Base-by-base conservation (phyloP, 2,113 vertebrate genomes). In the Cisticola juncidis region DNA sequence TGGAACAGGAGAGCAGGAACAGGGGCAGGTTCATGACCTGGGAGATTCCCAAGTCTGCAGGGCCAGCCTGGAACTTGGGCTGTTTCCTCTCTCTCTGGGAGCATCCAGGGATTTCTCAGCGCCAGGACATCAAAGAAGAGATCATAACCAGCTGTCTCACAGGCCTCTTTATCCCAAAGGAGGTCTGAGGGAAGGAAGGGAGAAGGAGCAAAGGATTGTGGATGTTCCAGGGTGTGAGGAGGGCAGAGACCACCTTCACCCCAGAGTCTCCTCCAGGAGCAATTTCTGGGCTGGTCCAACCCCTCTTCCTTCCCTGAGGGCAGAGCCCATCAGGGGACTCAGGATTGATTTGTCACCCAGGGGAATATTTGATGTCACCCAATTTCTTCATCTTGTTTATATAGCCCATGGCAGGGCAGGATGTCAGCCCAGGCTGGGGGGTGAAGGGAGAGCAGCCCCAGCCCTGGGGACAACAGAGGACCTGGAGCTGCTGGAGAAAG, bases 401-500 rank as follows among this genome's bases (percentile, higher is more conserved):
- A 3, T 4, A 69, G 14, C 10, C 21, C 29, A 24, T 35, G 31
- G 38, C 40, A 72, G 64, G 58, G 48, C 28, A 78, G 47, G 45
- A 16, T 29, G 36, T 69, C 40, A 54, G 58, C 3, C 4, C 45
- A 29, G 86, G 38, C 45, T 68, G 78, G 61, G 28, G 38, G 24
- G 13, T 45, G n/a, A 24, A 57, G 12, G 53, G 31, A 14, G 51
- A 83, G 57, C 51, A 64, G 38, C 31, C 0, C n/a, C 69, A 77
- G 50, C 26, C 2, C 51, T 29, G 44, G 51, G 51, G 58, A 3
- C 14, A 54, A 0, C 33, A 7, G 4, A 6, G 6, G 13, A 48
- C 0, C 0, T 17, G 69, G 69, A 72, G 9, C 26, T 69, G 38
- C 9, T 66, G 11, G 36, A 68, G 9, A 0, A 0, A 3, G 1